phyloP scores from a whole-genome alignment of 1,140 invertebrate species.

The Drosophila takahashii region DNA sequence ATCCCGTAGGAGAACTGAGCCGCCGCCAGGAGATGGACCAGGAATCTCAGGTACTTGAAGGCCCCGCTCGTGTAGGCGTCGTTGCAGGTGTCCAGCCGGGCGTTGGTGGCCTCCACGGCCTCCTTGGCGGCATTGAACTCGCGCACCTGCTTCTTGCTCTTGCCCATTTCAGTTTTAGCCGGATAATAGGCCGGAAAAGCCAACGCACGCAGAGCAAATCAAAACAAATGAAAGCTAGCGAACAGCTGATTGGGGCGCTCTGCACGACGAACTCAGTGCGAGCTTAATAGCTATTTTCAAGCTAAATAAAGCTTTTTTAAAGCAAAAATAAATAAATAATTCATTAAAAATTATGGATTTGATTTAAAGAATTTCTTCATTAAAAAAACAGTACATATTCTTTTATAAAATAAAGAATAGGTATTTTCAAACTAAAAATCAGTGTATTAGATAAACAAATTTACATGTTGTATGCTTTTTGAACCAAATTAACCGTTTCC shows the following conservation, averaged over 20 bases:
- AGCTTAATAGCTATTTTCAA: neutral
- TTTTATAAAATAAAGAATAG: too few relatives aligned
- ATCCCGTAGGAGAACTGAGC: slow-evolving; percentile 71
- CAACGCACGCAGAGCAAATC: slow-evolving; percentile 1
- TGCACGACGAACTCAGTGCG: neutral
- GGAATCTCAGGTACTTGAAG: slow-evolving; percentile 65
- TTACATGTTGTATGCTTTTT: too few relatives aligned
- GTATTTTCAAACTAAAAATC: too few relatives aligned
- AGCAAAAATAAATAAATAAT: neutral
- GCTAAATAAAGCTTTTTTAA: neutral
- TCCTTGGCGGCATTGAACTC: slow-evolving; percentile 54
- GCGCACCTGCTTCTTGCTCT: slow-evolving; percentile 63
- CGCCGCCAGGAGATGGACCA: slow-evolving; percentile 65
- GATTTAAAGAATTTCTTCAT: too few relatives aligned
- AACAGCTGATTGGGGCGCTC: slow-evolving; percentile 22
- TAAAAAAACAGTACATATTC: too few relatives aligned
- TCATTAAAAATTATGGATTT: too few relatives aligned
- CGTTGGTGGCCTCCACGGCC: slow-evolving; percentile 38
- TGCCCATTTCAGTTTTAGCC: slow-evolving; percentile 50
- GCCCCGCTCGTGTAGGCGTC: slow-evolving; percentile 72
- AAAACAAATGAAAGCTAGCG: slow-evolving; percentile 21
- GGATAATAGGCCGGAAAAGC: neutral
- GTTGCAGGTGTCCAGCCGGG: slow-evolving; percentile 55
- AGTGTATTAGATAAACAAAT: too few relatives aligned
- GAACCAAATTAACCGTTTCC: too few relatives aligned